Percentiles rank a stretch among this genome's conserved stretches.
Evolutionary conservation across 37 sponge, comb jelly and placozoan species (phyloP).

Genomic region (Aplysina aerophoba): DNA sequence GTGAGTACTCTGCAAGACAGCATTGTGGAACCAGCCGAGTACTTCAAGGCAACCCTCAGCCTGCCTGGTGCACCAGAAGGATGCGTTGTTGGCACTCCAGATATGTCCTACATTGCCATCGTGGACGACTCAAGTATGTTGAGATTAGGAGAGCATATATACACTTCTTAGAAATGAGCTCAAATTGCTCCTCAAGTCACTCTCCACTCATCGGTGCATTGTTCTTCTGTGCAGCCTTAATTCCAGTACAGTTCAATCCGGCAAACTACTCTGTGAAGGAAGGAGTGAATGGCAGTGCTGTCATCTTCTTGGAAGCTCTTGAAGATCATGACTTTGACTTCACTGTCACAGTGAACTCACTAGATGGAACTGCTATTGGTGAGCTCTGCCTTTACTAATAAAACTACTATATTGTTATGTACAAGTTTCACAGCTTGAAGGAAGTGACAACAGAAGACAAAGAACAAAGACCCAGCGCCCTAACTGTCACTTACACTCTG

Average conservation of each 20-base stretch:
- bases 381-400: neutral
- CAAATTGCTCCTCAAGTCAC: too few species aligned
- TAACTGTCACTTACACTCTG: too few species aligned
- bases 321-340: neutral
- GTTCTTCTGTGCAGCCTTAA: neutral
- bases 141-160: too few species aligned
- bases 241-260: slow-evolving; percentile 42
- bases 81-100: neutral
- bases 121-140: neutral
- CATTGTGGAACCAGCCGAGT: neutral
- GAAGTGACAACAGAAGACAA: too few species aligned
- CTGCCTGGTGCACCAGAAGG: neutral
- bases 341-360: neutral
- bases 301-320: neutral
- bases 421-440: too few species aligned
- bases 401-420: too few species aligned
- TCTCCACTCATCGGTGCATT: too few species aligned
- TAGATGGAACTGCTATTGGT: slow-evolving; percentile 4
- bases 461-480: too few species aligned
- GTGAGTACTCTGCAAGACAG: neutral
- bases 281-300: slow-evolving; percentile 4
- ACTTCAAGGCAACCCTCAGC: slow-evolving; percentile 4
- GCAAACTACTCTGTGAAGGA: slow-evolving; percentile 37
- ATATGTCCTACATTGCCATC: neutral
- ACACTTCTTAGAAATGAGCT: too few species aligned